Evolutionary conservation across 1,140 invertebrate genomes (phyloP), one percentile per base, ranked within the genome.

Genomic region (Drosophila nannoptera): DNA sequence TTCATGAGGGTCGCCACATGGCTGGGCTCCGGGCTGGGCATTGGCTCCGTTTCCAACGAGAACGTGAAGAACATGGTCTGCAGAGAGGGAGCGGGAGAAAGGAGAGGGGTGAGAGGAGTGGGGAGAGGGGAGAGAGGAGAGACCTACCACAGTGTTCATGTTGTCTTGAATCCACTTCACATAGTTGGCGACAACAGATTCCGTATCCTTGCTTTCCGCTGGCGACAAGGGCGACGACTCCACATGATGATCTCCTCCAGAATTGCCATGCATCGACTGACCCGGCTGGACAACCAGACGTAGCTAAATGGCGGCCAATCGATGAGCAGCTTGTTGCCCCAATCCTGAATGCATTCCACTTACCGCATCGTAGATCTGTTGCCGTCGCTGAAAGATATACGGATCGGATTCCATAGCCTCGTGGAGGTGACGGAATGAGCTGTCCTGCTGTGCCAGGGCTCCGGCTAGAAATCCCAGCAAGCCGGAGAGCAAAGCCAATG

Each of bases 1-100:
- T 95, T 95, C 95, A 97, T 97, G 77, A 97, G 96, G 92, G 96
- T 91, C 43, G 91, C 92, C 54, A 93, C 81, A 88, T 89, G 83
- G 0, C 29, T 29, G 2, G 31, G 42, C n/a, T 64, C 49, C 4
- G 33, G n/a, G 2, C 29, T 5, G 0, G 36, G 11, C 6, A 8
- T 0, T 2, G 22, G 12, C 0, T 61, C 35, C 2, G 40, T 33
- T 4, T 33, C 69, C 16, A 61, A 11, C 0, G 66, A 73, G 46
- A 67, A 68, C 0, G 69, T 67, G 45, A 80, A 76, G 22, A 73
- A 76, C 49, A 54, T 48, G 4, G 75, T 62, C 77, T 84, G 29
- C 5, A 52, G 11, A 4, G 4, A 4, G 7, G 4, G 7, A 6
- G 7, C 1, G 22, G 22, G 22, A n/a, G n/a, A n/a, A n/a, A n/a